Base-by-base conservation (phyloP, 1,140 invertebrate species). In the Platorchestia sp. region DNA sequence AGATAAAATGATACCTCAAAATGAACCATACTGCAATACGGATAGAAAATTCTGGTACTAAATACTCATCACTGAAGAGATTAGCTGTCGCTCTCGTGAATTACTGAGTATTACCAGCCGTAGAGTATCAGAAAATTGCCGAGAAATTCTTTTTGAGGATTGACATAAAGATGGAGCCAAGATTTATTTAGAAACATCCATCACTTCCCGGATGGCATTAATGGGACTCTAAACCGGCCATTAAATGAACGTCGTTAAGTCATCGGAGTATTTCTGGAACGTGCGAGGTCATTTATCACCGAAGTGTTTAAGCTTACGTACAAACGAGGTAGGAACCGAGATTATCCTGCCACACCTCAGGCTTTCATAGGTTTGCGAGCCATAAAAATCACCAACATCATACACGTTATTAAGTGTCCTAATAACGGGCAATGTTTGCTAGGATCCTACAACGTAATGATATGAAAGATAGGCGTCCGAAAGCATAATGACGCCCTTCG, bases 241-340 rank as follows among this genome's bases (percentile, higher is more conserved):
- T 89, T 42, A 89, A 89, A 44, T 89, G 87, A 89, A 44, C 22
- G 87, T 89, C 87, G 87, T 89, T 89, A 89, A 89, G 43, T 75
- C 59, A 89, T 89, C 41, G 87, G 43, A 5, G 87, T 89, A 89
- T 89, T 89, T 89, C 42, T 42, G 87, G n/a, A 89, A 89, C 87
- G 87, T 44, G 5, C n/a, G n/a, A 89, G 27, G 41, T 27, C 87
- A 41, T 89, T 89, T 89, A 44, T 89, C 87, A 89, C 43, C 87
- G 87, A 10, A 75, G 59, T 22, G 59, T 75, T 89, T 27, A 89
- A 44, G 87, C 87, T 89, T 89, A 27, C 43, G 87, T 89, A 42
- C 87, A 22, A 7, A 42, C 87, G 43, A 44, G 87, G 36, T 89
- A 42, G n/a, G 14, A 41, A 42, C 41, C 27, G 87, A 89, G 87